A percentile compares a stretch with the other conserved stretches of the same genome.
Evolutionary conservation across 2,888 invertebrate genomes (phyloP).

Genomic region (Cerastis rubricosa): DNA sequence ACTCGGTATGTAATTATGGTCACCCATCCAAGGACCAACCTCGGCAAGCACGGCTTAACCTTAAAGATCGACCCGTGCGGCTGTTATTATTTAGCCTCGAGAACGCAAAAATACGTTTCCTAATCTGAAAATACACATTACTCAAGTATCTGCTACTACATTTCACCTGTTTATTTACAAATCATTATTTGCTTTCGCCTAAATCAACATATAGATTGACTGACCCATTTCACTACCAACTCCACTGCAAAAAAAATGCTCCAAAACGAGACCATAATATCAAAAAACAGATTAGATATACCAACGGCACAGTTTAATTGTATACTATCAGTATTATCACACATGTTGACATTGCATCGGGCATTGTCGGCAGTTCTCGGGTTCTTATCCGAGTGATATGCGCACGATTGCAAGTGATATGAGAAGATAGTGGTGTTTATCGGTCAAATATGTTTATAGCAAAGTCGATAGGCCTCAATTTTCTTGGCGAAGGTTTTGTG

Average conservation of each 20-base stretch:
- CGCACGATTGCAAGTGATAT: slow-evolving; percentile 63
- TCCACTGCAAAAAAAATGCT: slow-evolving; percentile 25
- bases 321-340: slow-evolving; percentile 40
- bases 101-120: too few species aligned
- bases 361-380: slow-evolving; percentile 57
- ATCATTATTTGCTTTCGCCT: not conserved
- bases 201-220: slow-evolving; percentile 14
- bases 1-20: too few species aligned
- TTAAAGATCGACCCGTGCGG: too few species aligned
- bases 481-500: slow-evolving; percentile 52
- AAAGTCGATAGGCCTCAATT: slow-evolving; percentile 41
- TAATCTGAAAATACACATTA: not conserved
- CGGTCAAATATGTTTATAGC: slow-evolving; percentile 62
- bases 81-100: too few species aligned
- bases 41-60: too few species aligned
- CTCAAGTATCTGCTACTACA: not conserved
- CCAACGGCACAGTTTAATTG: slow-evolving; percentile 54
- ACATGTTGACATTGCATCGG: slow-evolving; percentile 65
- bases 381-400: slow-evolving; percentile 51
- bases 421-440: slow-evolving; percentile 60
- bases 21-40: too few species aligned
- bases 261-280: slow-evolving; percentile 44
- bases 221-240: slow-evolving; percentile 31
- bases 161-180: slow-evolving; percentile 18
- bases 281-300: slow-evolving; percentile 60